phyloP scores from a whole-genome alignment of 2,888 invertebrate genomes.

The Cremastinae sp. region DNA sequence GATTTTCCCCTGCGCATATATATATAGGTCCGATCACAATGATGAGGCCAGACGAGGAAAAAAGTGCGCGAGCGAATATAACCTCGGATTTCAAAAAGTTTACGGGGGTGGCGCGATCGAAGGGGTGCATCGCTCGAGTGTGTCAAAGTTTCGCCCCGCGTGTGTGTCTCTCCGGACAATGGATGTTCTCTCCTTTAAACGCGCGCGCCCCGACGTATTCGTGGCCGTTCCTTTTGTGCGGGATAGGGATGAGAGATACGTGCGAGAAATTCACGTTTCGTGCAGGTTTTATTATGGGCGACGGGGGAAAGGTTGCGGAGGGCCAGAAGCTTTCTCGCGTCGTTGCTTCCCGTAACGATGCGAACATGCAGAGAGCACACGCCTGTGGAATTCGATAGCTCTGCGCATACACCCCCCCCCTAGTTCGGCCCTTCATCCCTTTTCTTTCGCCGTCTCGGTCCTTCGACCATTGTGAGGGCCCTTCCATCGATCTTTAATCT shows the following conservation, averaged over 20 bases:
- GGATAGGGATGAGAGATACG: conserved; percentile 11
- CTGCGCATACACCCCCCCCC: no score
- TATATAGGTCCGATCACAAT: conserved; percentile 32
- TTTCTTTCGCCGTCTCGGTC: neutral
- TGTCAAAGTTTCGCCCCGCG: conserved; percentile 44
- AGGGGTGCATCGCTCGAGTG: conserved; percentile 61
- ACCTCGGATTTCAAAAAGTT: conserved; percentile 6
- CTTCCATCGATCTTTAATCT: conserved; percentile 74
- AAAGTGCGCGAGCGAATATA: conserved; percentile 24
- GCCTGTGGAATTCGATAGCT: conserved; percentile 67
- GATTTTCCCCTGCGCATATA: conserved; percentile 5
- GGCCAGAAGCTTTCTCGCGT: conserved; percentile 37
- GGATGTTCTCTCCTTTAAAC: conserved; percentile 6
- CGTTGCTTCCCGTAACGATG: conserved; percentile 48
- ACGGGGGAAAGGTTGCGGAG: conserved; percentile 45
- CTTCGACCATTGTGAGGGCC: conserved; percentile 66
- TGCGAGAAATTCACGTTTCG: conserved; percentile 34
- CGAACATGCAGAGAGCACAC: conserved; percentile 63
- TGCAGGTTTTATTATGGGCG: conserved; percentile 56
- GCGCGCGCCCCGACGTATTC: neutral
- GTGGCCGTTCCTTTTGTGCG: neutral
- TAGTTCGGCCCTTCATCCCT: no score
- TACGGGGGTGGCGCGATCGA: conserved; percentile 25
- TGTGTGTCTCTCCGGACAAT: conserved; percentile 47
- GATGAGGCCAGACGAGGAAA: conserved; percentile 8